Base-by-base conservation (phyloP, 2,797 vertebrate genomes). In the Rostrhamus sociabilis region DNA sequence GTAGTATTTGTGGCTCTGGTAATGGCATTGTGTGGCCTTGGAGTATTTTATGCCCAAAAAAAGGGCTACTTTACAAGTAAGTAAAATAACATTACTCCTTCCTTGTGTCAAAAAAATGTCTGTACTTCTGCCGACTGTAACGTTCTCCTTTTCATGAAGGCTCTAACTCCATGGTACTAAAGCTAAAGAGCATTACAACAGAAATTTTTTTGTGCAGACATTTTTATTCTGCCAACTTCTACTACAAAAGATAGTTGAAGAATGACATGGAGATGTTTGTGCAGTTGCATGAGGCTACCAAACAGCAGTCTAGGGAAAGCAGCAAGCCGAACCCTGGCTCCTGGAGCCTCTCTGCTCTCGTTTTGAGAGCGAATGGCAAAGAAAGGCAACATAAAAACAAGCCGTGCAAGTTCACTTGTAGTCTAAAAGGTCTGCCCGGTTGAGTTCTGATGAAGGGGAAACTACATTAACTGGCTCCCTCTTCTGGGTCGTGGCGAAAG, bases 1-100 rank as follows among this genome's bases (percentile, higher is more conserved):
- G 99, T 98, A 16, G 97, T 99, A 53, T 97, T 98, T 79, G 97
- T 99, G 93, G 98, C 96, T 93, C 97, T 99, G 92, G 84, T 99
- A 55, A 88, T 99, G 63, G 73, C 97, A 27, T 32, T 98, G 31
- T 99, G 99, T 82, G 98, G 98, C 62, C 98, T 99, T 62, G 99
- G 99, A 8, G 98, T 98, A n/a, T 98, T 98, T 96, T 98, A 99
- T 84, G 98, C 99, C 29, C 99, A 99, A 90, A 99, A 98, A 78
- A 99, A 98, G 50, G 99, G 99, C 29, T 99, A 99, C 97, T 99
- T 99, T 97, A 98, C 98, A 97, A 99, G 99, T 99, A 98, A 99
- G 99, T 99, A 78, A 82, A 89, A 53, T 50, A 68, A 89, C 87
- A 71, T 43, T 45, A 68, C 34, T 53, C n/a, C 12, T 79, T 60